A percentile compares a stretch with the other conserved stretches of the same genome.
Evolutionary conservation across 2,113 vertebrate species (phyloP).

Genomic region (Climacteris rufus): DNA sequence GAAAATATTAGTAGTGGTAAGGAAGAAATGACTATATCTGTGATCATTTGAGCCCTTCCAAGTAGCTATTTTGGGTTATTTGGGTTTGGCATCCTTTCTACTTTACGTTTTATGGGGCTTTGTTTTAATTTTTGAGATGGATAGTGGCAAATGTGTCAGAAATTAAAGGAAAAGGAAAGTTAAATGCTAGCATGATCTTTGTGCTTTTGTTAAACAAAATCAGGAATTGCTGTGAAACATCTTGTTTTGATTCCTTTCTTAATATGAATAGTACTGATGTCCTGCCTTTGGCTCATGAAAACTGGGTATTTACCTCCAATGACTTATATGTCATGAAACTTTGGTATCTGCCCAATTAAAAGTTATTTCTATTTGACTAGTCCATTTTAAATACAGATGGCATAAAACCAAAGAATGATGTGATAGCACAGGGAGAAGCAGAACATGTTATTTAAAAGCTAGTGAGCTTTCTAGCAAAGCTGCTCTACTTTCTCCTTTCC

Average conservation of each 20-base stretch:
- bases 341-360: neutral
- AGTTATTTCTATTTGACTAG: neutral
- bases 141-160: neutral
- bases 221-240: accelerated
- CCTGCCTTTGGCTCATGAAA: neutral
- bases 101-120: neutral
- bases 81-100: neutral
- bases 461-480: neutral
- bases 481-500: neutral
- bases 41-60: neutral
- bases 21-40: neutral
- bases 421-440: neutral
- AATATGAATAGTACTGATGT: neutral
- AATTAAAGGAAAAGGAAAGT: neutral
- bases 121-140: neutral
- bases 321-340: neutral
- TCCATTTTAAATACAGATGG: neutral
- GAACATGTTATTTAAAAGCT: neutral
- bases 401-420: neutral
- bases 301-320: neutral
- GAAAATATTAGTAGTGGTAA: neutral
- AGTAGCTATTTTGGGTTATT: neutral
- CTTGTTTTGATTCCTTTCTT: neutral
- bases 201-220: neutral
- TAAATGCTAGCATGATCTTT: neutral